Evolutionary conservation across 2,797 vertebrate species (phyloP).

Genomic region (Sparus aurata): DNA sequence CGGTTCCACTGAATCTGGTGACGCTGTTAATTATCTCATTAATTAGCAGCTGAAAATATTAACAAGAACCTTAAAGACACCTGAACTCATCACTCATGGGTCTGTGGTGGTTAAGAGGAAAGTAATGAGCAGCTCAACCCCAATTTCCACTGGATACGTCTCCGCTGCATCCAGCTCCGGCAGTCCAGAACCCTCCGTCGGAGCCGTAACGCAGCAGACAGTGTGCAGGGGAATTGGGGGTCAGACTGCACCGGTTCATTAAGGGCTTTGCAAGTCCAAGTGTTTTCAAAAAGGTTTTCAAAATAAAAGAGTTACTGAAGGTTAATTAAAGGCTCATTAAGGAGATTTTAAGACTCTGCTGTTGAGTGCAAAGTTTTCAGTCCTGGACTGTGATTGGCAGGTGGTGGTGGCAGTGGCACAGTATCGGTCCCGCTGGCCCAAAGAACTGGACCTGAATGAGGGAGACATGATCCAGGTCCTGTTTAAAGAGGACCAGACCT

Average conservation of each 20-base stretch:
- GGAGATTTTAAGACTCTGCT: neutral
- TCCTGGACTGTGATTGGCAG: slow-evolving; percentile 33
- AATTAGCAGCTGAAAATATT: no score
- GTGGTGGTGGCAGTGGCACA: slow-evolving; percentile 72
- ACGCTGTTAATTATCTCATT: neutral
- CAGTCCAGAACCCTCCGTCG: no score
- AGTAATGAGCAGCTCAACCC: no score
- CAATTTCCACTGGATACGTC: no score
- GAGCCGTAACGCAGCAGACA: no score
- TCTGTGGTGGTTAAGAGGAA: no score
- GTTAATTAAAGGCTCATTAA: neutral
- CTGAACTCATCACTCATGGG: no score
- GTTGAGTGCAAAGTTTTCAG: neutral
- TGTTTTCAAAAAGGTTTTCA: neutral
- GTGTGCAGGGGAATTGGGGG: no score
- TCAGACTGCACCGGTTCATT: neutral
- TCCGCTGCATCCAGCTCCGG: no score
- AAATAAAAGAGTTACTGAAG: neutral
- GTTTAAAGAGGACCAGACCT: slow-evolving; percentile 66
- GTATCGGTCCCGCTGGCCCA: slow-evolving; percentile 61
- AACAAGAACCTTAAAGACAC: no score
- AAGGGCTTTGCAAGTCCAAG: neutral
- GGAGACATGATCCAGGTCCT: slow-evolving; percentile 80
- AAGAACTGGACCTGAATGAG: slow-evolving; percentile 79
- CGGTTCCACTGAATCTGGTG: neutral